phyloP scores from a whole-genome alignment of 2,113 vertebrate species.

The Thalassarche chlororhynchos region DNA sequence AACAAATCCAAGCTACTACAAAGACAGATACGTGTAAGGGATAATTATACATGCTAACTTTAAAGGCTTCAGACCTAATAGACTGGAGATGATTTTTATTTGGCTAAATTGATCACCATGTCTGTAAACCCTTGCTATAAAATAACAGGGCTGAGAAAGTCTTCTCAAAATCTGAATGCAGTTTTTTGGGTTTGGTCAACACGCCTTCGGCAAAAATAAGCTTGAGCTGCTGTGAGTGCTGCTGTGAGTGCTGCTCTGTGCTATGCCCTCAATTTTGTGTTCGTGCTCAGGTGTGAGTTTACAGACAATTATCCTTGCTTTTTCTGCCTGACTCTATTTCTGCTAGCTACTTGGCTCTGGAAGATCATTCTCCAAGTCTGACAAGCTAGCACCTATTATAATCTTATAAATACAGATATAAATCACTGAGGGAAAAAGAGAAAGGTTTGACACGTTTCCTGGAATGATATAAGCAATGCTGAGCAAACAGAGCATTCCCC shows the following conservation, averaged over 20 bases:
- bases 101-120: background rate
- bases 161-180: background rate
- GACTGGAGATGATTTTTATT: background rate
- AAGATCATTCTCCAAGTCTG: background rate
- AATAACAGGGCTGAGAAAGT: background rate
- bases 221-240: background rate
- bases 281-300: slow-evolving; percentile 2
- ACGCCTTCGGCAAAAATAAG: background rate
- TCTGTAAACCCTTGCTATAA: background rate
- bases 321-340: background rate
- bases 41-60: background rate
- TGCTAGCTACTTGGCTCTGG: background rate
- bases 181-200: background rate
- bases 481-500: background rate
- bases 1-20: background rate
- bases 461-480: background rate
- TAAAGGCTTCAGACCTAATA: background rate
- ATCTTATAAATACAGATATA: slow-evolving; percentile 9
- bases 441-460: background rate
- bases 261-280: background rate
- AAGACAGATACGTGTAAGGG: background rate
- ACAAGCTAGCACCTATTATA: background rate
- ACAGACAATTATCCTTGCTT: background rate
- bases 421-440: background rate
- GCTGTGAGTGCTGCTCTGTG: background rate